phyloP scores from a whole-genome alignment of 2,113 vertebrate genomes.

The Erythrolamprus reginae region DNA sequence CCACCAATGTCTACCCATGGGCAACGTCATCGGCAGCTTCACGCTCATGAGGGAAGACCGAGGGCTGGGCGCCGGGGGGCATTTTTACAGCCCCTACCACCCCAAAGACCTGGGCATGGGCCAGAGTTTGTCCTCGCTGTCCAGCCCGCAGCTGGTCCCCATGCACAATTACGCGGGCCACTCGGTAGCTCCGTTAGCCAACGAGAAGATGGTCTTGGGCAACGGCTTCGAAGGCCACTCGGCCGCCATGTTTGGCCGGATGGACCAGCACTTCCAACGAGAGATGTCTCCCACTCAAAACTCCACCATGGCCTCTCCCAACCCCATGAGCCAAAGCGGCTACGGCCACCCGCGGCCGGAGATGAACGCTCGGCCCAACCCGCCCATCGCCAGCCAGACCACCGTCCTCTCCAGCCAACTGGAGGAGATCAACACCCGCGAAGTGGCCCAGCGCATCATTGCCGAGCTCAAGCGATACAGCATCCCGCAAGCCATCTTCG shows the following conservation, averaged over 20 bases:
- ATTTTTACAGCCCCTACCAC: conserved; percentile 78
- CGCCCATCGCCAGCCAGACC: conserved; percentile 61
- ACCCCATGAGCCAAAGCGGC: conserved; percentile 42
- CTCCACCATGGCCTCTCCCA: conserved; percentile 74
- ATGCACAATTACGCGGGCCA: conserved; percentile 54
- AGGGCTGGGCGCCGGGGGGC: conserved; percentile 61
- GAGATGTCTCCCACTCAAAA: conserved; percentile 77
- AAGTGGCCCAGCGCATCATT: conserved; percentile 82
- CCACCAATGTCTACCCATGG: conserved; percentile 76
- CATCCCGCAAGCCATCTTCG: conserved; percentile 84
- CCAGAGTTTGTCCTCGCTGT: conserved; percentile 69
- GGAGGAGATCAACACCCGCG: conserved; percentile 81
- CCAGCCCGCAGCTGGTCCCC: conserved; percentile 44
- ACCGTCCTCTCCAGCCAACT: conserved; percentile 64
- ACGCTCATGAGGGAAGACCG: conserved; percentile 80
- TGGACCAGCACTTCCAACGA: conserved; percentile 69
- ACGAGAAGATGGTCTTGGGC: conserved; percentile 68
- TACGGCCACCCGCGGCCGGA: conserved; percentile 57
- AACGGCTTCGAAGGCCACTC: conserved; percentile 73
- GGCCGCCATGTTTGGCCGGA: conserved; percentile 69
- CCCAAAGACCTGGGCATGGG: conserved; percentile 76
- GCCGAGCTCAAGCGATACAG: conserved; percentile 82
- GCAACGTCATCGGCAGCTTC: conserved; percentile 81
- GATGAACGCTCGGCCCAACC: conserved; percentile 68
- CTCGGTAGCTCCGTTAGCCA: conserved; percentile 61